A percentile compares a stretch with the other conserved stretches of the same genome.
phyloP scores from a whole-genome alignment of 1,140 invertebrate genomes.

The Drosophila kohkoa region DNA sequence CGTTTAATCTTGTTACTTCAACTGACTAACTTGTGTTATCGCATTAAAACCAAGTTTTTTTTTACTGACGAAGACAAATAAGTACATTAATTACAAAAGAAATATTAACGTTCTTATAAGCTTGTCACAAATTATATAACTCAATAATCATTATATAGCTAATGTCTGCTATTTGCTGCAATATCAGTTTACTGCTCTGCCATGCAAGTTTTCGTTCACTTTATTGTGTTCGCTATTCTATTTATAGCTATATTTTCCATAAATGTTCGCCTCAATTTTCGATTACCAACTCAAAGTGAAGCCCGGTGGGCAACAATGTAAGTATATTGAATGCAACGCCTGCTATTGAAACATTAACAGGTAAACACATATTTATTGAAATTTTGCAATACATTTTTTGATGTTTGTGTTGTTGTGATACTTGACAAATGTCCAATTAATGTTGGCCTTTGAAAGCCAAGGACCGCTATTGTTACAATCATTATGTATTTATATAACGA shows the following conservation, averaged over 20 bases:
- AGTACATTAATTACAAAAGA: slow-evolving; percentile 2
- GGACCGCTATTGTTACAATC: slow-evolving; percentile 53
- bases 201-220: not conserved
- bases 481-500: slow-evolving; percentile 21
- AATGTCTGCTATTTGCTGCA: not conserved
- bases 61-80: slow-evolving; percentile 5
- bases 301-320: slow-evolving; percentile 5
- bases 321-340: not conserved
- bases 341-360: slow-evolving; percentile 46
- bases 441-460: slow-evolving; percentile 66
- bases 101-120: not conserved
- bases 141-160: not conserved
- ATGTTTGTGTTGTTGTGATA: not conserved
- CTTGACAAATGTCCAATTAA: slow-evolving; percentile 67
- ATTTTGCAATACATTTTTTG: slow-evolving; percentile 40
- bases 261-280: not conserved
- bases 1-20: slow-evolving; percentile 43
- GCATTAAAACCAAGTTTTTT: slow-evolving; percentile 12
- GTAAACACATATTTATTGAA: slow-evolving; percentile 45
- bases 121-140: not conserved
- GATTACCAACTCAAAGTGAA: slow-evolving; percentile 14
- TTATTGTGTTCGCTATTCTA: not conserved
- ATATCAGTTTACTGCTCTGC: not conserved
- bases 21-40: slow-evolving; percentile 22
- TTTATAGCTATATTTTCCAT: not conserved